Conservation (phyloP, 2,888 invertebrate species). For the Drosophila nigricruria region DNA sequence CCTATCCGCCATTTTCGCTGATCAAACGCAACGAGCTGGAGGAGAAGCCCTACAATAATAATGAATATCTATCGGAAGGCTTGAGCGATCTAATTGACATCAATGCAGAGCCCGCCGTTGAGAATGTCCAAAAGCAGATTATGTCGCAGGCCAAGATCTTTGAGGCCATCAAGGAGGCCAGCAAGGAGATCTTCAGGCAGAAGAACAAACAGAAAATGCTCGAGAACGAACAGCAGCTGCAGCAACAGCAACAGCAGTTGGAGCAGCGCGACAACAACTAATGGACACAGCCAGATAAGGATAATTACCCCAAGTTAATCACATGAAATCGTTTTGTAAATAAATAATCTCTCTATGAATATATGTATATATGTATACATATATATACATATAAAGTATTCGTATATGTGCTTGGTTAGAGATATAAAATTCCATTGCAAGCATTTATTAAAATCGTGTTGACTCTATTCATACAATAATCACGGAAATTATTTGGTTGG, state of each 20-base stretch:
- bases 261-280: constrained; percentile 64
- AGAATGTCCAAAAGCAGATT: constrained; percentile 92
- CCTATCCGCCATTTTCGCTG: constrained; percentile 78
- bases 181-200: constrained; percentile 89
- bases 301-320: constrained; percentile 19
- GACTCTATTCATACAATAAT: constrained; percentile 35
- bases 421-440: constrained; percentile 43
- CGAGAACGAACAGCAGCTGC: constrained; percentile 62
- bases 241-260: constrained; percentile 49
- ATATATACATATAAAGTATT: not conserved
- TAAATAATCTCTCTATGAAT: constrained; percentile 30
- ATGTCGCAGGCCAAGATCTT: constrained; percentile 90
- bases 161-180: constrained; percentile 93
- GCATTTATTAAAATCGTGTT: constrained; percentile 65
- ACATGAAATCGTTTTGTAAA: constrained; percentile 43
- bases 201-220: constrained; percentile 85
- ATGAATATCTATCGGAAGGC: constrained; percentile 87
- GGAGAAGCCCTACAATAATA: constrained; percentile 85
- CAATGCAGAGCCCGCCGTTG: constrained; percentile 89
- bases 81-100: constrained; percentile 89
- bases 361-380: constrained; percentile 2
- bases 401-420: constrained; percentile 27
- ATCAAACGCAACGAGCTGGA: constrained; percentile 83
- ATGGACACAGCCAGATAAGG: constrained; percentile 15
- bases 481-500: not conserved